These are phyloP conservation scores for Tholera decimalis DNA, from an alignment of 2,888 invertebrate species.

Conservation along the genomic window DNA sequence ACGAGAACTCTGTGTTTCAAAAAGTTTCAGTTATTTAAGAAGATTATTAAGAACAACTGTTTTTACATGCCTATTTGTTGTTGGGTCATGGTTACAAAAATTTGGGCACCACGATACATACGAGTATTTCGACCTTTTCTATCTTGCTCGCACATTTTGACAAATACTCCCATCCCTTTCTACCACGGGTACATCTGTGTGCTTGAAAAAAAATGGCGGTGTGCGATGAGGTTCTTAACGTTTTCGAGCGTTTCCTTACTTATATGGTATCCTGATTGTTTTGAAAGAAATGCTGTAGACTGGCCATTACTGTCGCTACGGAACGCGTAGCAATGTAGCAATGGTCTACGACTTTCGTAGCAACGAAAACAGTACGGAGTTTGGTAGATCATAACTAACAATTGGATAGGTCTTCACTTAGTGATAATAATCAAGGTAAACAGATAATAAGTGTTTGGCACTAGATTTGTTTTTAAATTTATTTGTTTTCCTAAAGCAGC, in stretches of 20 bases:
- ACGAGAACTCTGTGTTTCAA: too few relatives aligned
- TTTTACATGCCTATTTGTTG: too few relatives aligned
- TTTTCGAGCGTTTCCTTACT: background rate
- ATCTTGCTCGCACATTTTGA: background rate
- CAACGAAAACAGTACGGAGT: background rate
- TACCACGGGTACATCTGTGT: background rate
- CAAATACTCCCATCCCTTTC: background rate
- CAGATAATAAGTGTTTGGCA: too few relatives aligned
- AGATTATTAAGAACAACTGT: too few relatives aligned
- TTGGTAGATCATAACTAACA: background rate
- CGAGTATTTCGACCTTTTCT: too few relatives aligned
- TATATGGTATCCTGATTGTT: slow-evolving; percentile 17
- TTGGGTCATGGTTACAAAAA: slow-evolving; percentile 24
- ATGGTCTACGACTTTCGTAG: slow-evolving; percentile 19
- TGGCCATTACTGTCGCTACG: slow-evolving; percentile 16
- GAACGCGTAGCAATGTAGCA: slow-evolving; percentile 15
- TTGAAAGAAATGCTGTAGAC: slow-evolving; percentile 16
- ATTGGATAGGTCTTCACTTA: too few relatives aligned
- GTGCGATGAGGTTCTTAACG: background rate
- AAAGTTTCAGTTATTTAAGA: too few relatives aligned
- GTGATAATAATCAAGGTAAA: too few relatives aligned
- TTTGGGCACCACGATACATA: background rate
- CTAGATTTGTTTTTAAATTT: too few relatives aligned
- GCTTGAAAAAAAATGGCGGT: background rate
- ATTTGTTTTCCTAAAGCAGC: background rate